Evolutionary conservation across 2,797 vertebrate genomes (phyloP).

Genomic region (Danio albolineatus): DNA sequence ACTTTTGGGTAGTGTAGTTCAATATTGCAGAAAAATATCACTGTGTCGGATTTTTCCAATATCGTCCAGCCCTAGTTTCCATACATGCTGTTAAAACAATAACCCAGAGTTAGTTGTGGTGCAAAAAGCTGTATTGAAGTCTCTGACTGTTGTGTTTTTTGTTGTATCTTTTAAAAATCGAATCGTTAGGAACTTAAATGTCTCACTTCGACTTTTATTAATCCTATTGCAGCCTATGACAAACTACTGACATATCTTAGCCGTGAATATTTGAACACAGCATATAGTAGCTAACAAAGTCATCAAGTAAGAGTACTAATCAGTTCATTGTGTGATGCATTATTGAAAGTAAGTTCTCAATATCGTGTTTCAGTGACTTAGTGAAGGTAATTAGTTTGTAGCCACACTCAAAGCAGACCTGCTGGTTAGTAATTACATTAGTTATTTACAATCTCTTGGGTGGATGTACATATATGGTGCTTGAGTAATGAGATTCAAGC

Average conservation of each 20-base stretch:
- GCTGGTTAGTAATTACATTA: slow-evolving; percentile 1
- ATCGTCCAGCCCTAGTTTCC: no score
- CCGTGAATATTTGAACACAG: not conserved
- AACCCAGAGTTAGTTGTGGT: no score
- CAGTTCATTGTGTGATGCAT: not conserved
- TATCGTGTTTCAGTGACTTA: not conserved
- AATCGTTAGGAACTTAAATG: no score
- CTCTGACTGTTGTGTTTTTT: no score
- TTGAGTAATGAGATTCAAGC: not conserved
- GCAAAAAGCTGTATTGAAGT: no score
- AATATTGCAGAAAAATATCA: no score
- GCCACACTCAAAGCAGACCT: not conserved
- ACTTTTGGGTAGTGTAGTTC: no score
- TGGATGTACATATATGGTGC: not conserved
- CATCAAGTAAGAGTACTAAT: not conserved
- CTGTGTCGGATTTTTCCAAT: no score
- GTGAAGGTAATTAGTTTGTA: slow-evolving; percentile 7
- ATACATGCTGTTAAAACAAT: no score
- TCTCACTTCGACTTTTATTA: not conserved
- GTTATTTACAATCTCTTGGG: not conserved
- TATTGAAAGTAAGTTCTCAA: not conserved
- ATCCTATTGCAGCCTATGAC: not conserved
- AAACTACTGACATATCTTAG: not conserved
- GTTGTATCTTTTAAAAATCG: no score
- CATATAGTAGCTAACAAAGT: not conserved